Evolutionary conservation across 1,140 invertebrate genomes (phyloP), one percentile per base, ranked within the genome.

Genomic region (Leptonema lineaticorne): DNA sequence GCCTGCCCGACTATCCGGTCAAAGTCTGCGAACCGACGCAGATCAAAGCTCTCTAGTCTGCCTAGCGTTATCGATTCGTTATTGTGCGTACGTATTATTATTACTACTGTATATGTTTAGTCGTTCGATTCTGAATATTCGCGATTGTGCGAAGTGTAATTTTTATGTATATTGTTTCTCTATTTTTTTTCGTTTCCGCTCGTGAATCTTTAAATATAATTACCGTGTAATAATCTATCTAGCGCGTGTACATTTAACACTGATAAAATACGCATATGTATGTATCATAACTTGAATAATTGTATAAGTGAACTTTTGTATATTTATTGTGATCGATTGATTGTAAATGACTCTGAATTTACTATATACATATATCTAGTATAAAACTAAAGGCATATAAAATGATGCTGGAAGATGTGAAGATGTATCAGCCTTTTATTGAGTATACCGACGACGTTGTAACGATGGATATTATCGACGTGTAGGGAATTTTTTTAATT

Each of bases 1-100:
- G 59, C 30, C 59, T 62, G n/a, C 70, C 70, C 45, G 58, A 58
- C 48, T 71, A 58, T 71, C 63, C 59, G 8, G 29, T 62, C 22
- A 62, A 45, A 45, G 24, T 62, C 27, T 62, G 63, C 50, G 46
- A 46, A 67, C 60, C 60, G 68, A 69, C 70, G 59, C 62, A 59
- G 65, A 72, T 72, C 70, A 68, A 72, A 72, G 70, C 70, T 72
- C 70, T 72, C 70, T 72, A 72, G 70, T 72, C 70, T 72, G n/a
- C n/a, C n/a, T n/a, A n/a, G n/a, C n/a, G n/a, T n/a, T n/a, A n/a
- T n/a, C n/a, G n/a, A 48, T 63, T n/a, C n/a, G n/a, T n/a, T n/a
- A n/a, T n/a, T n/a, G n/a, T n/a, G n/a, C n/a, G n/a, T n/a, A n/a
- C n/a, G n/a, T n/a, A n/a, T n/a, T n/a, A n/a, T n/a, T n/a, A n/a